phyloP scores from a whole-genome alignment of 2,797 vertebrate genomes.

The Eremophila alpestris region DNA sequence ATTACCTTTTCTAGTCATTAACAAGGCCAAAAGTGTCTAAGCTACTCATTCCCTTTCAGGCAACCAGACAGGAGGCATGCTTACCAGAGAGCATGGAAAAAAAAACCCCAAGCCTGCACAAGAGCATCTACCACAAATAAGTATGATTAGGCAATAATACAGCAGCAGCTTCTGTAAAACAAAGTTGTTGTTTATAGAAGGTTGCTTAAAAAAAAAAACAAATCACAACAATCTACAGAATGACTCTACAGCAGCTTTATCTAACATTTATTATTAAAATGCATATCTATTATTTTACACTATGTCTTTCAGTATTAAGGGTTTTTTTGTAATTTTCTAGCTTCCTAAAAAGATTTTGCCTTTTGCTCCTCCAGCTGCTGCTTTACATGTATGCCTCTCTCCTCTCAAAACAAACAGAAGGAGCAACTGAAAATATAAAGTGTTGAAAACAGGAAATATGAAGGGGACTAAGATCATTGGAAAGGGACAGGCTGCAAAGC shows the following conservation, averaged over 20 bases:
- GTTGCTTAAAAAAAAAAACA: background rate
- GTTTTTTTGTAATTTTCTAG: background rate
- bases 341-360: background rate
- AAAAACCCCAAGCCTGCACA: background rate
- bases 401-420: background rate
- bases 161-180: background rate
- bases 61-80: background rate
- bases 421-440: background rate
- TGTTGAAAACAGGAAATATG: background rate
- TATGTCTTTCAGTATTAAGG: background rate
- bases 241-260: background rate
- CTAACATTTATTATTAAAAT: background rate
- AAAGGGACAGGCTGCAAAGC: background rate
- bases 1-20: conserved; percentile 12
- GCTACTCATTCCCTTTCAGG: background rate
- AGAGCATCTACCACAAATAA: background rate
- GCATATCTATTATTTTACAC: background rate
- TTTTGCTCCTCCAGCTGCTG: background rate
- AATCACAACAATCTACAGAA: background rate
- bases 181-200: background rate
- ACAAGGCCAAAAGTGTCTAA: background rate
- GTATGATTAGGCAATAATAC: background rate
- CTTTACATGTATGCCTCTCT: background rate
- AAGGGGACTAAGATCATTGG: background rate
- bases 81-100: background rate